Percentiles rank a stretch among this genome's conserved stretches.
These are phyloP conservation scores for Drosophila asahinai DNA, from an alignment of 1,140 invertebrate genomes.

Conservation along the genomic window DNA sequence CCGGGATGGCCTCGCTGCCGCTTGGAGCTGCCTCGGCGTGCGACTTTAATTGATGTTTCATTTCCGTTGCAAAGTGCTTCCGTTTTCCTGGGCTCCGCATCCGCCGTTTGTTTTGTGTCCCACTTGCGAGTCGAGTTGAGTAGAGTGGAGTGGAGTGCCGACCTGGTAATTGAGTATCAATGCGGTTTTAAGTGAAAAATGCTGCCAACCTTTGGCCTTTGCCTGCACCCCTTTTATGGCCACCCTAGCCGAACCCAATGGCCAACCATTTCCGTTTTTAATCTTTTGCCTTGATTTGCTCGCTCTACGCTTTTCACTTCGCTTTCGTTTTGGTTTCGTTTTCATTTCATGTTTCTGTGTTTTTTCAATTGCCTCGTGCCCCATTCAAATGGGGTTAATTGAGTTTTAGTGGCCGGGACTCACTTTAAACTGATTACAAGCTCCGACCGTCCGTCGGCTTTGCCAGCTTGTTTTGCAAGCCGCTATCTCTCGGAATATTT, in stretches of 20 bases:
- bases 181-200: conserved; percentile 85
- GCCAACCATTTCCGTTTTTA: conserved; percentile 70
- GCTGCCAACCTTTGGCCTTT: conserved; percentile 30
- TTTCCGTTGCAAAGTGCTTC: conserved; percentile 84
- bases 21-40: conserved; percentile 37
- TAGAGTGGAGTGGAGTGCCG: conserved; percentile 13
- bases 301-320: conserved; percentile 44
- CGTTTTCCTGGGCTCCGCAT: conserved; percentile 71
- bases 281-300: conserved; percentile 76
- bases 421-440: conserved; percentile 82
- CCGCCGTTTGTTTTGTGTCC: conserved; percentile 67
- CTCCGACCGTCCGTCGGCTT: conserved; percentile 44
- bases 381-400: conserved; percentile 82
- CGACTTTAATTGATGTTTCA: conserved; percentile 84
- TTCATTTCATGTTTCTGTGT: conserved; percentile 34
- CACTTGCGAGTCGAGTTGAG: conserved; percentile 1
- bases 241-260: conserved; percentile 22
- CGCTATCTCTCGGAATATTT: conserved; percentile 69
- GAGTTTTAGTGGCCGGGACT: conserved; percentile 83
- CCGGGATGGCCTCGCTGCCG: background rate
- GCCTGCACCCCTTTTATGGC: background rate
- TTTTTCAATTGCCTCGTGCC: conserved; percentile 64
- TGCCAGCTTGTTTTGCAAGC: conserved; percentile 69
- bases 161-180: conserved; percentile 83
- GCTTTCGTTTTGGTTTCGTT: conserved; percentile 23